Conservation (phyloP, 2,888 invertebrate genomes). For the Lissonota sp. region DNA sequence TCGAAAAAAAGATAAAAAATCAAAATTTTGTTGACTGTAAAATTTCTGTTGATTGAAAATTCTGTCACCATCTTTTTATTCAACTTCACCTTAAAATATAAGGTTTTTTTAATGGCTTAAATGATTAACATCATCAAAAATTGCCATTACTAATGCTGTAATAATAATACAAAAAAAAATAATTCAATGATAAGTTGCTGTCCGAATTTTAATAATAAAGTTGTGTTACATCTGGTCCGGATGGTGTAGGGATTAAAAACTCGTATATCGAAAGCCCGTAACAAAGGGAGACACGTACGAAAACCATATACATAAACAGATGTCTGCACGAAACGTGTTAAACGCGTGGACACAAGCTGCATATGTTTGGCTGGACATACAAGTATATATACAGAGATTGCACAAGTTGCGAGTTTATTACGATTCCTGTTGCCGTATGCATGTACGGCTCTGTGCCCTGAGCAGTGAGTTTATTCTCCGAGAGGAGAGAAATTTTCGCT, state of each 20-base stretch:
- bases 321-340: constrained; percentile 13
- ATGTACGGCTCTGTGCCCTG: background rate
- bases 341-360: constrained; percentile 22
- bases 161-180: background rate
- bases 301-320: constrained; percentile 14
- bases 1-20: too few relatives aligned
- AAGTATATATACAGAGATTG: constrained; percentile 27
- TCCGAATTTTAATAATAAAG: constrained; percentile 34
- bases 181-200: background rate
- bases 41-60: too few relatives aligned
- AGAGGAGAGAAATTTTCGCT: constrained; percentile 37
- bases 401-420: constrained; percentile 58
- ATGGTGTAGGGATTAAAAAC: too few relatives aligned
- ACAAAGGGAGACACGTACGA: constrained; percentile 31
- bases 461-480: constrained; percentile 13
- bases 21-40: too few relatives aligned
- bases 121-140: background rate
- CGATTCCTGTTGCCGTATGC: constrained; percentile 38
- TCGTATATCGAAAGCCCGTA: constrained; percentile 25
- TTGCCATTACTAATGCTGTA: background rate
- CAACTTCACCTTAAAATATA: too few relatives aligned
- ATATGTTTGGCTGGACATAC: constrained; percentile 23
- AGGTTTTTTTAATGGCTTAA: background rate
- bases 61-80: too few relatives aligned
- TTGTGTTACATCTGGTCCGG: constrained; percentile 12